Evolutionary conservation across 2,797 vertebrate species (phyloP).

Genomic region (Cheirogaleus major): DNA sequence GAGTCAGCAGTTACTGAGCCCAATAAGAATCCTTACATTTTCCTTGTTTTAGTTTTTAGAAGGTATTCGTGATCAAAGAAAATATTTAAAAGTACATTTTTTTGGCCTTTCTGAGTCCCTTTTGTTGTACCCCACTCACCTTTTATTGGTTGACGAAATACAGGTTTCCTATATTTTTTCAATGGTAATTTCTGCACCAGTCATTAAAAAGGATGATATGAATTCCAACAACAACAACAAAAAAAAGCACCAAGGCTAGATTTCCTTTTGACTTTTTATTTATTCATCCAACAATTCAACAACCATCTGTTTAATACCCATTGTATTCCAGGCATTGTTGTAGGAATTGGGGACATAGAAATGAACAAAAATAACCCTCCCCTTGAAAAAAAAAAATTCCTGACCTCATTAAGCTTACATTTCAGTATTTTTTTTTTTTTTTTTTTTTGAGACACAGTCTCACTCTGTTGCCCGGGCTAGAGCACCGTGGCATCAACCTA

Average conservation of each 20-base stretch:
- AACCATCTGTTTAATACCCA: neutral
- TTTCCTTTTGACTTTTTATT: neutral
- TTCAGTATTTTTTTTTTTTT: neutral
- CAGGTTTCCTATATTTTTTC: neutral
- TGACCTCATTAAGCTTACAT: neutral
- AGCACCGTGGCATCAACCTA: too few species aligned
- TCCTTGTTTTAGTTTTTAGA: neutral
- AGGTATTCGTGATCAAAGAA: neutral
- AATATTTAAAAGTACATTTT: neutral
- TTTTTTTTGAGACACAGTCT: too few species aligned
- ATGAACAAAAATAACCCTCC: neutral
- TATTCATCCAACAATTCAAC: neutral
- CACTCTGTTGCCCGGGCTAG: too few species aligned
- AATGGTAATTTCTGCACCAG: neutral
- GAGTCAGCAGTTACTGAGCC: neutral
- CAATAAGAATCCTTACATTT: neutral
- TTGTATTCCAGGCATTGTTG: neutral
- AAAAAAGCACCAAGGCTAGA: neutral
- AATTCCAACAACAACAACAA: neutral
- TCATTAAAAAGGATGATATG: neutral
- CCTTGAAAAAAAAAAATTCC: neutral
- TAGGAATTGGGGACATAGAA: neutral
- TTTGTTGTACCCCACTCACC: neutral
- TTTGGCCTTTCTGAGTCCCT: neutral
- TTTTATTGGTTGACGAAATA: neutral